Evolutionary conservation across 2,113 vertebrate genomes (phyloP).

Genomic region (Phyllopteryx taeniolatus): DNA sequence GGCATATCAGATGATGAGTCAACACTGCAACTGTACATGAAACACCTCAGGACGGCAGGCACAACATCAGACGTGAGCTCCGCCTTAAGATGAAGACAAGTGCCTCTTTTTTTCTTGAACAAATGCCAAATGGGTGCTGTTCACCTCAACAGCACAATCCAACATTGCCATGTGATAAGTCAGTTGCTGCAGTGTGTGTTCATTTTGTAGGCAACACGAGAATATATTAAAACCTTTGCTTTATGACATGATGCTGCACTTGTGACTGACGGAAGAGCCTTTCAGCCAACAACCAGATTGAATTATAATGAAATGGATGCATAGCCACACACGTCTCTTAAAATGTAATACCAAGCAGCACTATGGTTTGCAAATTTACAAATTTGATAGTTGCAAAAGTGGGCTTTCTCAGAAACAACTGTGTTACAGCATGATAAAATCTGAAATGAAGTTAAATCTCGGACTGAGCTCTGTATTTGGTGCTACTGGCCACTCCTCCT

Average conservation of each 20-base stretch:
- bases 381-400: background rate
- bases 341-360: background rate
- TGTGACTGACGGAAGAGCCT: background rate
- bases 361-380: too few species aligned
- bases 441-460: background rate
- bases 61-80: constrained; percentile 29
- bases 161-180: constrained; percentile 27
- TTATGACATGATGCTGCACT: background rate
- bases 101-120: constrained; percentile 10
- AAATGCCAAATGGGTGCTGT: constrained; percentile 21
- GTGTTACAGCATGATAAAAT: background rate
- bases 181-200: constrained; percentile 14
- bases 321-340: background rate
- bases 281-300: background rate
- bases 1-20: constrained; percentile 65
- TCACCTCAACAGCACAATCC: constrained; percentile 37
- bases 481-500: background rate
- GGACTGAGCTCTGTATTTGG: background rate
- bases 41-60: constrained; percentile 51
- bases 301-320: constrained; percentile 4
- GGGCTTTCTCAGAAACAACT: constrained; percentile 5
- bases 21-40: constrained; percentile 43
- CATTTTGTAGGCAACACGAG: background rate
- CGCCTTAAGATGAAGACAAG: constrained; percentile 31
- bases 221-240: background rate